Conservation (phyloP, 2,888 invertebrate species). For the Drosophila borealis region DNA sequence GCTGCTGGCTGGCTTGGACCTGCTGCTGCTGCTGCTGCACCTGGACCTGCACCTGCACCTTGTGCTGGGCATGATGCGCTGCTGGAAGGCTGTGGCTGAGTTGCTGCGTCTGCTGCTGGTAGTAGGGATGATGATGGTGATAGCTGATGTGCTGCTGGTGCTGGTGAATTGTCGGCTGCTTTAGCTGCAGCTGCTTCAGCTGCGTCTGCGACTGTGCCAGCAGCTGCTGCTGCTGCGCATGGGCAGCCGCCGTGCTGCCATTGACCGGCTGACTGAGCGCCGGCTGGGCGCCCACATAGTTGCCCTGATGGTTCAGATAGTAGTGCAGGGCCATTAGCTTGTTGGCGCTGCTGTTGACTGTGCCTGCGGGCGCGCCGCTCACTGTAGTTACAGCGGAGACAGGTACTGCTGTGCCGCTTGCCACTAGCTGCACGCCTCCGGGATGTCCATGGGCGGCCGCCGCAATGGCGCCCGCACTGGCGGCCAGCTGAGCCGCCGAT, state of each 20-base stretch:
- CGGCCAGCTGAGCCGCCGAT: constrained; percentile 71
- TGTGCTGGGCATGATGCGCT: constrained; percentile 41
- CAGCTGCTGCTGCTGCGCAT: constrained; percentile 65
- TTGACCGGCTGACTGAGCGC: constrained; percentile 28
- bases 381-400: constrained; percentile 42
- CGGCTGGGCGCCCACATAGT: constrained; percentile 60
- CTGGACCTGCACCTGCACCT: constrained; percentile 33
- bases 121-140: constrained; percentile 81
- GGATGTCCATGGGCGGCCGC: constrained; percentile 67
- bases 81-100: constrained; percentile 49
- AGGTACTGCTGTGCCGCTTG: constrained; percentile 29
- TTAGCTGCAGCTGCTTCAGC: constrained; percentile 80
- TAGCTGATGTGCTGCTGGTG: constrained; percentile 78
- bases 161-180: constrained; percentile 82
- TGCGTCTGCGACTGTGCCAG: constrained; percentile 81
- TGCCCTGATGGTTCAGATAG: constrained; percentile 82
- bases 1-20: constrained; percentile 40
- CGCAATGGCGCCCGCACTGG: constrained; percentile 70
- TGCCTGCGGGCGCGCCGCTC: constrained; percentile 22
- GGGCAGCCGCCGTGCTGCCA: constrained; percentile 28
- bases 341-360: constrained; percentile 57
- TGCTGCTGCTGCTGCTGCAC: constrained; percentile 41
- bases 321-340: constrained; percentile 82
- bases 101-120: constrained; percentile 65
- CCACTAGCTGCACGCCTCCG: constrained; percentile 58